These are phyloP conservation scores for Pseudorhiza aurosa DNA, from an alignment of 30 jellyfish, hydroid and myxozoan species.

Conservation along the genomic window DNA sequence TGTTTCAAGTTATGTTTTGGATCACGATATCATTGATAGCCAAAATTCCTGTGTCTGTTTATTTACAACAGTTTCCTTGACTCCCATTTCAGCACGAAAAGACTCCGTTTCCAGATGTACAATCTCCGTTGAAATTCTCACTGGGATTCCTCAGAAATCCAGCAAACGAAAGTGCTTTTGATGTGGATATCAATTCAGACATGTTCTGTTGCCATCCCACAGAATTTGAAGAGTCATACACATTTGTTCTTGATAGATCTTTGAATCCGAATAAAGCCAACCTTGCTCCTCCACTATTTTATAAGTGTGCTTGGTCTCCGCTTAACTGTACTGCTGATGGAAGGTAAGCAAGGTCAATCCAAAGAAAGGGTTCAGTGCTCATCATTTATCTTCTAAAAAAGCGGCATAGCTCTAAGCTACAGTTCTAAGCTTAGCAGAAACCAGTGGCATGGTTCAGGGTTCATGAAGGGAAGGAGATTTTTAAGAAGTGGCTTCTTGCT, in stretches of 20 bases:
- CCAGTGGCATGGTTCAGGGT: too few species aligned
- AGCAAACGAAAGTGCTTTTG: slow-evolving; percentile 17
- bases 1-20: too few species aligned
- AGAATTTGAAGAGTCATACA: slow-evolving; percentile 23
- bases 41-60: too few species aligned
- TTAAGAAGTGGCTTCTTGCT: too few species aligned
- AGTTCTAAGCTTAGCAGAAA: too few species aligned
- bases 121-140: slow-evolving; percentile 19
- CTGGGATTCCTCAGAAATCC: slow-evolving; percentile 26
- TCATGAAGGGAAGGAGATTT: too few species aligned
- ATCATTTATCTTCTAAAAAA: too few species aligned
- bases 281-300: not conserved
- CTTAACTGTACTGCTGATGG: slow-evolving; percentile 27
- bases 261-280: slow-evolving; percentile 58
- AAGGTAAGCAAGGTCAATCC: too few species aligned
- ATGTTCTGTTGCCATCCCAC: slow-evolving; percentile 51
- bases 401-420: too few species aligned
- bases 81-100: slow-evolving; percentile 25
- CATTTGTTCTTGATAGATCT: slow-evolving; percentile 36
- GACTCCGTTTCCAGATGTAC: not conserved
- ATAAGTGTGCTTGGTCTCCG: slow-evolving; percentile 45
- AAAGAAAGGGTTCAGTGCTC: not conserved
- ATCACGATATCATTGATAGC: too few species aligned
- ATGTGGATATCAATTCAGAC: slow-evolving; percentile 53
- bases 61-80: too few species aligned